Percentiles rank a stretch among this genome's conserved stretches.
Conservation (phyloP, 2,797 vertebrate genomes). For the Okamejei kenojei region DNA sequence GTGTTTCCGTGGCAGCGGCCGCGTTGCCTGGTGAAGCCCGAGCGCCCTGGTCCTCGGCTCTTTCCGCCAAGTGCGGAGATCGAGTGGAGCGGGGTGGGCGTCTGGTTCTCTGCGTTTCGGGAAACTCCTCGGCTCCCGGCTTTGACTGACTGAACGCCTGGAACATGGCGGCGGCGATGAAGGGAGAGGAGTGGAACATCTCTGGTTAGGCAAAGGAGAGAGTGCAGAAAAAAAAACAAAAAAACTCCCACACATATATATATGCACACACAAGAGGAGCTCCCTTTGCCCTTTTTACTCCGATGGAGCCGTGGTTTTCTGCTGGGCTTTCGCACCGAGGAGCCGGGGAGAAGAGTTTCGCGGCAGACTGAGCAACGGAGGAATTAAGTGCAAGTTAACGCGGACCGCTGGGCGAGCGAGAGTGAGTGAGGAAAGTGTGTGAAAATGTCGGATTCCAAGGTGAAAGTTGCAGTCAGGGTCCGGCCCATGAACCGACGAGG, state of each 20-base stretch:
- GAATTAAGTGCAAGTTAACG: constrained; percentile 50
- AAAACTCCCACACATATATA: too few relatives aligned
- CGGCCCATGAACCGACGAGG: constrained; percentile 95
- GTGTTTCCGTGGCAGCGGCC: neutral
- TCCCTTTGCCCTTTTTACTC: neutral
- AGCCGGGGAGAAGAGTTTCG: neutral
- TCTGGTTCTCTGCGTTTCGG: constrained; percentile 42
- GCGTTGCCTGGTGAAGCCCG: neutral
- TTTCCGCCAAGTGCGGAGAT: constrained; percentile 48
- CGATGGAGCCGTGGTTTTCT: constrained; percentile 33
- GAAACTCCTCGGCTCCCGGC: constrained; percentile 42
- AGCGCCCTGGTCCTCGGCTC: constrained; percentile 14
- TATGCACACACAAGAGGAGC: neutral
- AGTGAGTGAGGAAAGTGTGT: constrained; percentile 26
- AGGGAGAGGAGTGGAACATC: constrained; percentile 46
- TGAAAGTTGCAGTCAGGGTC: constrained; percentile 94
- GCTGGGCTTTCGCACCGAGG: neutral
- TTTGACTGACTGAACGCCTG: constrained; percentile 39
- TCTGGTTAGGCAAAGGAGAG: neutral
- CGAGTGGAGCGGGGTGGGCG: constrained; percentile 37
- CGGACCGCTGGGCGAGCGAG: neutral
- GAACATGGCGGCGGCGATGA: constrained; percentile 42
- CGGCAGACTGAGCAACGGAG: neutral
- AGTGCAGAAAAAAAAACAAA: neutral
- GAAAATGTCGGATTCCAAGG: constrained; percentile 96